Evolutionary conservation across 2,113 vertebrate genomes (phyloP), one percentile per base, ranked within the genome.

Genomic region (Megatriorchis doriae): DNA sequence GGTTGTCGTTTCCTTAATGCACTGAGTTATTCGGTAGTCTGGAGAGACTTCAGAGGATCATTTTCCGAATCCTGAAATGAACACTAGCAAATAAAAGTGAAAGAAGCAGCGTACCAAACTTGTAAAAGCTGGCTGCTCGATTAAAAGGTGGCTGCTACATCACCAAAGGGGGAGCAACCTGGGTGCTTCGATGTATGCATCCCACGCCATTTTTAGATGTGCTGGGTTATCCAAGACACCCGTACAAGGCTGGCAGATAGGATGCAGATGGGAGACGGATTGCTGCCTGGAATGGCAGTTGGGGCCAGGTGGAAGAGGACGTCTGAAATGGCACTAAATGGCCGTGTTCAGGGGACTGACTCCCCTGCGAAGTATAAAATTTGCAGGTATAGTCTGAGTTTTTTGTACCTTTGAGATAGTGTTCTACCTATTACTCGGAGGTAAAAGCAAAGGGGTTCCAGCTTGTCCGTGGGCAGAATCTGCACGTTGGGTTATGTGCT

Each of bases 401-500:
- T 79, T 80, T 62, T 29, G 3, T 58, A 29, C 20, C 34, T 63
- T n/a, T 18, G 70, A 80, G 73, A 12, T 62, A 2, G 20, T 55
- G 43, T 45, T 29, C 55, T 65, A 7, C n/a, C 0, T 4, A 2
- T 71, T 67, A 32, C 38, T 83, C 4, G 2, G 12, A 67, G 78
- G 18, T 63, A 16, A 13, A 29, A 77, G 58, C 29, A 42, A 55
- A 74, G n/a, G 52, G 61, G 6, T 71, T 81, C 56, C 25, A 59
- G 32, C 38, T 82, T 81, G 45, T 38, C 47, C 2, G 0, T 21
- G 58, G 43, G 36, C 63, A n/a, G 71, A 58, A 72, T 58, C 55
- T 0, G 0, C 22, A 40, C 3, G 0, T n/a, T 38, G 50, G 29
- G 13, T 13, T 66, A 16, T 26, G 45, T 43, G 50, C 8, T 88